A percentile compares a stretch with the other conserved stretches of the same genome.
Evolutionary conservation across 2,113 vertebrate species (phyloP).

Genomic region (Callaeas wilsoni): DNA sequence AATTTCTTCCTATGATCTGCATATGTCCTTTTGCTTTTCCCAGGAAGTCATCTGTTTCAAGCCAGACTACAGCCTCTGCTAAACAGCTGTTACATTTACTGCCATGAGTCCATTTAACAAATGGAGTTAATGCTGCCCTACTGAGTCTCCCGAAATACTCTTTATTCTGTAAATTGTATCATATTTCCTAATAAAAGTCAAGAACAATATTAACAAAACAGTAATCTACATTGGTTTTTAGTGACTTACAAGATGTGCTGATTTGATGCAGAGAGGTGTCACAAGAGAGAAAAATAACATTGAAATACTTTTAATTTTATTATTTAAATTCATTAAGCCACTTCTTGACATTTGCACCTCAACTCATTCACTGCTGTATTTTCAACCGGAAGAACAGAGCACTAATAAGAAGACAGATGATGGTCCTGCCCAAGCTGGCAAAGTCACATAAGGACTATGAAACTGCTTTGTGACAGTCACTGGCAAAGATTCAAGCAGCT

Average conservation of each 20-base stretch:
- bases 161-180: slow-evolving; percentile 23
- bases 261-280: not conserved
- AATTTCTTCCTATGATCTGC: not conserved
- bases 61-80: not conserved
- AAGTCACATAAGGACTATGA: slow-evolving; percentile 13
- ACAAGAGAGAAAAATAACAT: slow-evolving; percentile 10
- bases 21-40: not conserved
- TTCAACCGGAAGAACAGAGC: not conserved
- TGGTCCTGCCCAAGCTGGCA: not conserved
- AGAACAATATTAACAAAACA: slow-evolving; percentile 26
- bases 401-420: not conserved
- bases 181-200: slow-evolving; percentile 52
- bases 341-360: slow-evolving; percentile 4
- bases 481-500: slow-evolving; percentile 59
- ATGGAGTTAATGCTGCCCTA: not conserved
- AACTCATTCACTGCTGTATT: not conserved
- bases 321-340: not conserved
- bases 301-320: not conserved
- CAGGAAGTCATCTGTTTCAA: not conserved
- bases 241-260: not conserved
- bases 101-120: not conserved
- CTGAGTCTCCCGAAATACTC: not conserved
- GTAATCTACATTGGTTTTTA: slow-evolving; percentile 2
- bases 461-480: not conserved
- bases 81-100: slow-evolving; percentile 29